Evolutionary conservation across 2,113 vertebrate genomes (phyloP).

Genomic region (Gadus macrocephalus): DNA sequence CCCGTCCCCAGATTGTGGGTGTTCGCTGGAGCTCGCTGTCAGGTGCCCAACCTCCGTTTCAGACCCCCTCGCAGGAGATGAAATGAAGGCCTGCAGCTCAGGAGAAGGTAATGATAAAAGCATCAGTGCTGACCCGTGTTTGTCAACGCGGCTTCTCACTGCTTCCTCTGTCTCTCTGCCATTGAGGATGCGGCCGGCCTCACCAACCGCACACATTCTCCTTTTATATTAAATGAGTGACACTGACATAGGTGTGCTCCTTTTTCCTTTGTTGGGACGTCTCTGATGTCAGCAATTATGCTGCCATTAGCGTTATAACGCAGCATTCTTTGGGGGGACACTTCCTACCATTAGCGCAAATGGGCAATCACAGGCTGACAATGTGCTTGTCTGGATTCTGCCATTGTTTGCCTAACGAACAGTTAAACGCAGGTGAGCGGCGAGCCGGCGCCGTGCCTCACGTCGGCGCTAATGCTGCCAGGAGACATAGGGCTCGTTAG

Average conservation of each 20-base stretch:
- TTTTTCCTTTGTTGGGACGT: constrained; percentile 34
- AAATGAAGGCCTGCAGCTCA: constrained; percentile 29
- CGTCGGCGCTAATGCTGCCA: constrained; percentile 48
- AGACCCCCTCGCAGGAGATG: constrained; percentile 46
- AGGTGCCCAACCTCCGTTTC: constrained; percentile 40
- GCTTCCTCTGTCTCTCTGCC: constrained; percentile 28
- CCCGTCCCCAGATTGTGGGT: constrained; percentile 55
- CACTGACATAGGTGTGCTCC: not conserved
- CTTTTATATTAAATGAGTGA: constrained; percentile 16
- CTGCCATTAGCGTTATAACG: constrained; percentile 1
- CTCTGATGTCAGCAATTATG: constrained; percentile 36
- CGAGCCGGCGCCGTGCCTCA: constrained; percentile 36
- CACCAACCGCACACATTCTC: constrained; percentile 24
- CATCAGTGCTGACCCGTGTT: constrained; percentile 56
- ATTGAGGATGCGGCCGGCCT: constrained; percentile 28
- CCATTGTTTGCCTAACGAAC: constrained; percentile 7
- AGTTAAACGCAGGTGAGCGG: too few species aligned
- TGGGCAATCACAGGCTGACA: too few species aligned
- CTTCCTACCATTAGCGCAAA: too few species aligned
- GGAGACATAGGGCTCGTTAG: constrained; percentile 77
- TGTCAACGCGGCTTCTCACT: constrained; percentile 50
- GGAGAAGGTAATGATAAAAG: constrained; percentile 34
- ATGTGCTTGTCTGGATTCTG: not conserved
- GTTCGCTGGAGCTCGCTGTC: constrained; percentile 57
- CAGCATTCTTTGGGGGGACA: not conserved